phyloP scores from a whole-genome alignment of 2,797 vertebrate genomes.

The Urosaurus nigricauda region DNA sequence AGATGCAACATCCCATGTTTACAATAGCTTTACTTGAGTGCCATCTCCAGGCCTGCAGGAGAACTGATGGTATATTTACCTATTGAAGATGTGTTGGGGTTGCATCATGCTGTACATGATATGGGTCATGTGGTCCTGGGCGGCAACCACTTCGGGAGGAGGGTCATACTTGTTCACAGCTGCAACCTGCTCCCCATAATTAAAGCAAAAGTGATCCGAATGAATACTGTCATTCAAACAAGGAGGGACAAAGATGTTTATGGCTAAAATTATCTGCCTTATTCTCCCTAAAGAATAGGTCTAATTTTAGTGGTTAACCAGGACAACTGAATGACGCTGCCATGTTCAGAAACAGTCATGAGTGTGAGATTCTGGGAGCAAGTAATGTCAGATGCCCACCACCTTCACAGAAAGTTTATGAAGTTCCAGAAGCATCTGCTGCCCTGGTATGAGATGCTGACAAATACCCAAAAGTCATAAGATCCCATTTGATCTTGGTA shows the following conservation, averaged over 20 bases:
- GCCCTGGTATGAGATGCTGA: too few relatives aligned
- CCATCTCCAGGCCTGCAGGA: slow-evolving; percentile 27
- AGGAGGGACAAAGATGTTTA: background rate
- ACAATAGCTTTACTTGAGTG: background rate
- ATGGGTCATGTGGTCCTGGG: slow-evolving; percentile 88
- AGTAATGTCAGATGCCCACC: background rate
- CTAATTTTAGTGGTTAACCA: background rate
- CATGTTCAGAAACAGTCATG: too few relatives aligned
- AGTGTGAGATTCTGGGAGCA: background rate
- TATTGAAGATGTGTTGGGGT: slow-evolving; percentile 89
- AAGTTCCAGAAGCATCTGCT: too few relatives aligned
- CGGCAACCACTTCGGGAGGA: slow-evolving; percentile 88
- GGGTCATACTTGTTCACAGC: slow-evolving; percentile 89
- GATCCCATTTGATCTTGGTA: too few relatives aligned
- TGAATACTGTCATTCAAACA: background rate
- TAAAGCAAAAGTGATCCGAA: slow-evolving; percentile 16
- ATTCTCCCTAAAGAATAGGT: background rate
- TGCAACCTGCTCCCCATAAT: slow-evolving; percentile 81
- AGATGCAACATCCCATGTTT: background rate
- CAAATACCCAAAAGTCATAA: too few relatives aligned
- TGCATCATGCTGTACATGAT: slow-evolving; percentile 84
- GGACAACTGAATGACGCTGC: background rate
- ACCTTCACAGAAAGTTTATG: too few relatives aligned
- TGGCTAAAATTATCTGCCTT: background rate
- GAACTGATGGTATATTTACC: slow-evolving; percentile 75